phyloP scores from a whole-genome alignment of 2,888 invertebrate species.

The Biston betularia region DNA sequence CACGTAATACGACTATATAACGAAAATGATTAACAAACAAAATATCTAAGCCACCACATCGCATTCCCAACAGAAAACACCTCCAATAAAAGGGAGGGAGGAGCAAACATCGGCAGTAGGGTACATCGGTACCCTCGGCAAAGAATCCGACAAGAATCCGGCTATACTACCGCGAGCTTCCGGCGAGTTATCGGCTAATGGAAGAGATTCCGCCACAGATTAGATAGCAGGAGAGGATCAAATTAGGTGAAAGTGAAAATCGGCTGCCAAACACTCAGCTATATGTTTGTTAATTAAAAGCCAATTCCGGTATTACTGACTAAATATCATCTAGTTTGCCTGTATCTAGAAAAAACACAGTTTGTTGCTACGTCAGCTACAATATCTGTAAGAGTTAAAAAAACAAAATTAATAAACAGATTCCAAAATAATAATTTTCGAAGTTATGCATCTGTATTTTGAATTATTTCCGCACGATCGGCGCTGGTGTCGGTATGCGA shows the following conservation, averaged over 20 bases:
- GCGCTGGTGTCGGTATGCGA: conserved; percentile 70
- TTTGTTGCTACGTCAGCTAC: no score
- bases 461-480: conserved; percentile 49
- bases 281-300: no score
- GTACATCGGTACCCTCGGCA: conserved; percentile 46
- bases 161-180: conserved; percentile 54
- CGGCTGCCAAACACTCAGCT: no score
- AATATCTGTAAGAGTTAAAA: no score
- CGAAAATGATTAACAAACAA: background rate
- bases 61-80: conserved; percentile 11
- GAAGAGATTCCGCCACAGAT: conserved; percentile 65
- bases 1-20: background rate
- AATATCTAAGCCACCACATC: background rate
- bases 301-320: no score
- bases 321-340: no score
- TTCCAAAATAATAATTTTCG: background rate
- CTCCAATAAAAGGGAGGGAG: conserved; percentile 10
- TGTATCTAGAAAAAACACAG: no score
- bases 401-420: background rate
- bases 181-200: conserved; percentile 70
- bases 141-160: conserved; percentile 64
- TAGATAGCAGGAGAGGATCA: background rate
- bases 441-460: conserved; percentile 3
- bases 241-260: no score
- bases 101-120: conserved; percentile 33